A percentile compares a stretch with the other conserved stretches of the same genome.
These are phyloP conservation scores for Strongylocentrotus purpuratus DNA, from an alignment of 35 echinoderm and acorn worm genomes.

Conservation along the genomic window DNA sequence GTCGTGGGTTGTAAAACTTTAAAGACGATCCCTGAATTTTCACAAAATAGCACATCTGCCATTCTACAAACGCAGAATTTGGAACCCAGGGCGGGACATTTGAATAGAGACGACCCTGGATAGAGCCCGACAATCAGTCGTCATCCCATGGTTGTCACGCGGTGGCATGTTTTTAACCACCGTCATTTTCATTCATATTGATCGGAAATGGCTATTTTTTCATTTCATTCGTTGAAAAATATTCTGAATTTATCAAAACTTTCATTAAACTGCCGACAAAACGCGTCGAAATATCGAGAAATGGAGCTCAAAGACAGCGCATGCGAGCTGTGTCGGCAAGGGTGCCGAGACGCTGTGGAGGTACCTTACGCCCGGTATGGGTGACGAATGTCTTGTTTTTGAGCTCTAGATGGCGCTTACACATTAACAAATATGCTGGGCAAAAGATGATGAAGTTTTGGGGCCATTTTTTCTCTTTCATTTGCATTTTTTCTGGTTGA, in stretches of 20 bases:
- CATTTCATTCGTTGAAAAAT: not conserved
- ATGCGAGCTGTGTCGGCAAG: conserved; percentile 13
- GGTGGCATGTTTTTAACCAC: not conserved
- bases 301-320: not conserved
- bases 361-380: not conserved
- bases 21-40: conserved; percentile 60
- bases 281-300: not conserved
- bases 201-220: not conserved
- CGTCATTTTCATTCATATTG: not conserved
- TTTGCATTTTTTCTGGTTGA: not conserved
- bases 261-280: not conserved
- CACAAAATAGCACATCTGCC: conserved; percentile 60
- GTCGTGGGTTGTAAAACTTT: not conserved
- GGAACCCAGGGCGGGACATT: conserved; percentile 41
- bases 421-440: not conserved
- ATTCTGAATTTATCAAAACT: not conserved
- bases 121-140: not conserved
- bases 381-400: not conserved
- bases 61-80: conserved; percentile 54
- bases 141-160: not conserved
- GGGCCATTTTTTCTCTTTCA: not conserved
- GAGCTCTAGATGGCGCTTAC: conserved; percentile 23
- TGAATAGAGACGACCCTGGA: conserved; percentile 6
- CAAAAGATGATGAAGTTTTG: not conserved
- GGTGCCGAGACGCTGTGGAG: not conserved